Evolutionary conservation across 2,888 invertebrate species (phyloP).

Genomic region (Hydropsyche betteni): DNA sequence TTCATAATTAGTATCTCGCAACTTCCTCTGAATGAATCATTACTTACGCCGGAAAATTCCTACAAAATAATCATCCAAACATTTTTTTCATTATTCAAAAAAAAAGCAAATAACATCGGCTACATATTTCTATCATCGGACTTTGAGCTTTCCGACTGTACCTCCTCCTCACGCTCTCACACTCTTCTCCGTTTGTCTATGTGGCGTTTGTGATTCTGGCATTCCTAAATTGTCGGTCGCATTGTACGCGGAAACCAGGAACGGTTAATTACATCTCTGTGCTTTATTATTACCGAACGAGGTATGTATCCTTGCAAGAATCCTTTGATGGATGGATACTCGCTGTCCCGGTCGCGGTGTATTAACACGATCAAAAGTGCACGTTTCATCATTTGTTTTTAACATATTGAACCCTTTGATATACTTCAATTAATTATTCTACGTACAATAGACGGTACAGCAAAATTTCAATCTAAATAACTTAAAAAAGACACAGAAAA

Average conservation of each 20-base stretch:
- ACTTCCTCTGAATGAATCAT: too few relatives aligned
- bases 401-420: too few relatives aligned
- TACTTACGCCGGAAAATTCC: too few relatives aligned
- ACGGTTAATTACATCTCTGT: conserved; percentile 6
- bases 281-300: background rate
- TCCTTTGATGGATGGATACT: background rate
- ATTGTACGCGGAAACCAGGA: conserved; percentile 1
- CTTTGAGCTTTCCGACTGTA: background rate
- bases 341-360: too few relatives aligned
- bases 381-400: too few relatives aligned
- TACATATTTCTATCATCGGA: background rate
- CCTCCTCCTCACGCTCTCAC: background rate
- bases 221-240: conserved; percentile 14
- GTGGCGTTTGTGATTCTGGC: conserved; percentile 8
- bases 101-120: background rate
- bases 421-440: too few relatives aligned
- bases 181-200: conserved; percentile 12
- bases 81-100: background rate
- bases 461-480: too few relatives aligned
- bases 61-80: too few relatives aligned
- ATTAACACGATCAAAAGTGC: too few relatives aligned
- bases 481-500: too few relatives aligned
- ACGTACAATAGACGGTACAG: too few relatives aligned
- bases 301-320: background rate
- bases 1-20: too few relatives aligned